These are phyloP conservation scores for Psittacula echo DNA, from an alignment of 2,797 vertebrate species.

Conservation along the genomic window DNA sequence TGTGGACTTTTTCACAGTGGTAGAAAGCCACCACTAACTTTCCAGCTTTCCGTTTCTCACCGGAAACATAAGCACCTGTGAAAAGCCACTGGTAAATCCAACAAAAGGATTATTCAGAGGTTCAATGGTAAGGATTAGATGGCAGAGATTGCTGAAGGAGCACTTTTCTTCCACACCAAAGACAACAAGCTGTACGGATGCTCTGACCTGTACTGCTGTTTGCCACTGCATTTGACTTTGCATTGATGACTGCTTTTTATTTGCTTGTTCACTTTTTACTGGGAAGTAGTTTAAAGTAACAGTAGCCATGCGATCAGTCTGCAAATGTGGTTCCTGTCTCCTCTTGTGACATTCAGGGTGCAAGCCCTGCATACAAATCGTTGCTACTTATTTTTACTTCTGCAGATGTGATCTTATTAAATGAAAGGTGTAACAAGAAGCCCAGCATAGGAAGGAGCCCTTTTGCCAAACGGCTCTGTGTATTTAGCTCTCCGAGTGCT, in stretches of 20 bases:
- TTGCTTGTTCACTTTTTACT: constrained; percentile 12
- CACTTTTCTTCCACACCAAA: background rate
- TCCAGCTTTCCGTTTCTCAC: background rate
- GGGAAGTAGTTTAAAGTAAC: constrained; percentile 19
- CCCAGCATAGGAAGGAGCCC: background rate
- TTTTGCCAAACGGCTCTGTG: constrained; percentile 40
- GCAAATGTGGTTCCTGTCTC: constrained; percentile 41
- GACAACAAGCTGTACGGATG: background rate
- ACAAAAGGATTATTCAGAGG: background rate
- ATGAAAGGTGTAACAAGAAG: constrained; percentile 41
- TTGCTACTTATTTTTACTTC: constrained; percentile 31
- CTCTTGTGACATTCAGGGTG: constrained; percentile 25
- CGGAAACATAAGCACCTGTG: background rate
- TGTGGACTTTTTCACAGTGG: background rate
- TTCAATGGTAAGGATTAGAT: background rate
- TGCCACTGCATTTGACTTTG: background rate
- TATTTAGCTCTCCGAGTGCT: constrained; percentile 25
- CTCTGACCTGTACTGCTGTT: constrained; percentile 17
- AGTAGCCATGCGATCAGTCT: background rate
- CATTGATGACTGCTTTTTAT: background rate
- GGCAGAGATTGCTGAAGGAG: background rate
- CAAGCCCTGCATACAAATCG: constrained; percentile 43
- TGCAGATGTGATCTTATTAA: constrained; percentile 55
- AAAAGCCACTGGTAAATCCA: background rate
- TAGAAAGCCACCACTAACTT: background rate